Evolutionary conservation across 2,113 vertebrate species (phyloP), one percentile per base, ranked within the genome.

Genomic region (Ranitomeya imitator): DNA sequence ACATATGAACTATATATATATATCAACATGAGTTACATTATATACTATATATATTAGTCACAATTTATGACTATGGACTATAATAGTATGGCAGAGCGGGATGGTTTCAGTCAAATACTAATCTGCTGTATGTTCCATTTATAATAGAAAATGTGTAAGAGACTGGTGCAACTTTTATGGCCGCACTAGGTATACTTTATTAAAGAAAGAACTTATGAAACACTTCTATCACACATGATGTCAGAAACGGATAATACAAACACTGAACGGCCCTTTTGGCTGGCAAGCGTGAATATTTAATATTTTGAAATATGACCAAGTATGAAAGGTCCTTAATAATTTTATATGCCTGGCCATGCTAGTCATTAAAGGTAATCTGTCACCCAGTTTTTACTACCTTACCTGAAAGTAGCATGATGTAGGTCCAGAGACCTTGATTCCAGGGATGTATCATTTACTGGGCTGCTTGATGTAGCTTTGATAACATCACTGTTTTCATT

Each of bases 171-270:
- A 69, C n/a, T 26, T 74, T 74, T 74, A 74, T 74, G 71, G 45
- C 37, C 26, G 15, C 31, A 51, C 71, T 74, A 45, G 71, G 23
- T 15, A 13, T 18, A 16, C 37, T 45, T 74, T 74, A 74, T 74
- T 74, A 45, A 18, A 74, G 31, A 19, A 45, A 74, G 71, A 74
- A 13, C 71, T 74, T 74, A 74, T 74, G 71, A 74, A 74, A 74
- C 71, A 74, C 71, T 74, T 74, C 45, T 69, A 69, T 69, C 65
- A 69, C 65, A 26, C 23, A 69, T 69, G 65, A 74, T 74, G 71
- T 45, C 71, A 74, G 31, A 69, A 26, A 19, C 51, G 71, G 23
- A 74, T 45, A 74, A 45, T 45, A 51, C 71, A 74, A 74, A 18
- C 31, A 74, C 2, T 19, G 1, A 19, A 74, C 15, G 18, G 37